Percentiles rank a stretch among this genome's conserved stretches.
Evolutionary conservation across 2,113 vertebrate genomes (phyloP).

Genomic region (Crypturellus undulatus): DNA sequence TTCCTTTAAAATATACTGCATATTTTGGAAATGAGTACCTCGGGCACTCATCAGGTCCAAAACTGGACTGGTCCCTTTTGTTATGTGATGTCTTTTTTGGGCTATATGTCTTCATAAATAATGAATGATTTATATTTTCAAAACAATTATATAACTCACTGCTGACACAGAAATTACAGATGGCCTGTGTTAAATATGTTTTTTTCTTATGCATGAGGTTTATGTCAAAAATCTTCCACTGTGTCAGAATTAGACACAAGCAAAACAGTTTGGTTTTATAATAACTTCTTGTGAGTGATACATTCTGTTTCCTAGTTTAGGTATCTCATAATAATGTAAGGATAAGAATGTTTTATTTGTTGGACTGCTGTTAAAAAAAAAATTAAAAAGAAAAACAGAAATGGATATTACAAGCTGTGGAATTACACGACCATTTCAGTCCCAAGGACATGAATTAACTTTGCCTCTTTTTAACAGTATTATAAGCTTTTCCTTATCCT

Average conservation of each 20-base stretch:
- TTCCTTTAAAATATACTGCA: not conserved
- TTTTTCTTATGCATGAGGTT: not conserved
- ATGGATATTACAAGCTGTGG: not conserved
- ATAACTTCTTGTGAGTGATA: not conserved
- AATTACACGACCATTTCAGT: not conserved
- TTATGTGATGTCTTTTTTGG: not conserved
- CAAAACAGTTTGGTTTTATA: not conserved
- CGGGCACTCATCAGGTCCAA: not conserved
- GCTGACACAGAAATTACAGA: slow-evolving; percentile 36
- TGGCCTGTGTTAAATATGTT: not conserved
- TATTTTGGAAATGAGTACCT: not conserved
- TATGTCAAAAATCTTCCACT: not conserved
- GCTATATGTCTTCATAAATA: slow-evolving; percentile 23
- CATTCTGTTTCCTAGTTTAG: not conserved
- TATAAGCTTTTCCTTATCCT: not conserved
- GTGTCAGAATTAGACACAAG: not conserved
- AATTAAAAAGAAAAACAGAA: not conserved
- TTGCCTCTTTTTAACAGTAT: not conserved
- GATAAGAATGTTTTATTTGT: not conserved
- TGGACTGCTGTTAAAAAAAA: not conserved
- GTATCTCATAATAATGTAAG: not conserved
- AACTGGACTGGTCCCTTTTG: not conserved
- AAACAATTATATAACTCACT: not conserved
- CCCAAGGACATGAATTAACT: not conserved
- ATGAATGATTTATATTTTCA: slow-evolving; percentile 24